Conservation (phyloP, 2,888 invertebrate species). For the Cyrtodaria siliqua region DNA sequence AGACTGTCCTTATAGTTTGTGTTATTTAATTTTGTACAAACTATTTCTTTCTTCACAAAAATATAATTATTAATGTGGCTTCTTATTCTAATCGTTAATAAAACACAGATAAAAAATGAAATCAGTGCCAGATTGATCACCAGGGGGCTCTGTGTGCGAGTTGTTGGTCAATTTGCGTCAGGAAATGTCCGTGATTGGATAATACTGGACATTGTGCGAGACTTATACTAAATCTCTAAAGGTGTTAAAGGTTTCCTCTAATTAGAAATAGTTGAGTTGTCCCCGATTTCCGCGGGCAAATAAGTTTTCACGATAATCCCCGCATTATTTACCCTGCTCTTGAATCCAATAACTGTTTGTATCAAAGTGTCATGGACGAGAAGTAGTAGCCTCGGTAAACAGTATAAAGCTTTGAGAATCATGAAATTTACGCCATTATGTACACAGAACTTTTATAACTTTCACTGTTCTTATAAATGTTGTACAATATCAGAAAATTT, state of each 20-base stretch:
- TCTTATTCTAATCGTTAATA: too few species aligned
- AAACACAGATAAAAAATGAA: too few species aligned
- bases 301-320: slow-evolving; percentile 36
- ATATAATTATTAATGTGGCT: too few species aligned
- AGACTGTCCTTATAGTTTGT: too few species aligned
- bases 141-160: slow-evolving; percentile 10
- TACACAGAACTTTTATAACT: slow-evolving; percentile 26
- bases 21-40: too few species aligned
- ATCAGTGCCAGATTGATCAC: slow-evolving; percentile 19
- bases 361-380: slow-evolving; percentile 35
- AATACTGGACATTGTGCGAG: slow-evolving; percentile 11
- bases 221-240: slow-evolving; percentile 10
- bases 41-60: too few species aligned
- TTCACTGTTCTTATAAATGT: slow-evolving; percentile 4
- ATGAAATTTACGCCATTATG: slow-evolving; percentile 13
- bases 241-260: slow-evolving; percentile 25
- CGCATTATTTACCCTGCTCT: slow-evolving; percentile 39
- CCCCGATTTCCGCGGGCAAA: slow-evolving; percentile 29
- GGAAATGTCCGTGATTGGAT: slow-evolving; percentile 19
- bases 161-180: slow-evolving; percentile 21
- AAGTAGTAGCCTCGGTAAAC: slow-evolving; percentile 22
- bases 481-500: slow-evolving; percentile 5
- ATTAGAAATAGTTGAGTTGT: slow-evolving; percentile 61
- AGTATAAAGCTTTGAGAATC: slow-evolving; percentile 27
- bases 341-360: slow-evolving; percentile 42